Evolutionary conservation across 2,888 invertebrate genomes (phyloP).

Genomic region (Zaprionus obscuricornis): DNA sequence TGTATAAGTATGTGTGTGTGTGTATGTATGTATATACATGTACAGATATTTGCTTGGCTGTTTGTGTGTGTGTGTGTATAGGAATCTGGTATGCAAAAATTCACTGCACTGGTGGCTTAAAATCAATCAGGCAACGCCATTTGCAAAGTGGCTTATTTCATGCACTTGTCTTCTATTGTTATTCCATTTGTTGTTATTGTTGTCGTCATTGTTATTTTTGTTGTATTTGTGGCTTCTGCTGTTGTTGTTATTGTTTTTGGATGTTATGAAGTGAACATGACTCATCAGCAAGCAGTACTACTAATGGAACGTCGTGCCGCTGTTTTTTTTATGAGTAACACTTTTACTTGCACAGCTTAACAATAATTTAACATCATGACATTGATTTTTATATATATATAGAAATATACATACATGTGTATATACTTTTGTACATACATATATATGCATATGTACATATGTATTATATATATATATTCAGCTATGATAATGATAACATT

Average conservation of each 20-base stretch:
- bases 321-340: slow-evolving; percentile 38
- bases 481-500: no score
- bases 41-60: no score
- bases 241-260: background rate
- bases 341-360: background rate
- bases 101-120: background rate
- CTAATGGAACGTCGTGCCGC: background rate
- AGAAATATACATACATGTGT: background rate
- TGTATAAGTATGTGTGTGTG: no score
- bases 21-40: no score
- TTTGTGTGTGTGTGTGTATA: no score
- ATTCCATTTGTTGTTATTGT: slow-evolving; percentile 9
- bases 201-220: slow-evolving; percentile 10
- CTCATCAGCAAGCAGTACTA: slow-evolving; percentile 21
- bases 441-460: background rate
- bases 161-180: slow-evolving; percentile 10
- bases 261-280: no score
- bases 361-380: background rate
- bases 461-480: no score
- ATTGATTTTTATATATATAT: background rate
- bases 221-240: background rate
- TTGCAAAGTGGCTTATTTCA: slow-evolving; percentile 49
- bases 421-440: background rate
- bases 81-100: no score
- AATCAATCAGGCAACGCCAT: slow-evolving; percentile 44